Conservation (phyloP, 2,797 vertebrate species). For the Centropyge bicolor region DNA sequence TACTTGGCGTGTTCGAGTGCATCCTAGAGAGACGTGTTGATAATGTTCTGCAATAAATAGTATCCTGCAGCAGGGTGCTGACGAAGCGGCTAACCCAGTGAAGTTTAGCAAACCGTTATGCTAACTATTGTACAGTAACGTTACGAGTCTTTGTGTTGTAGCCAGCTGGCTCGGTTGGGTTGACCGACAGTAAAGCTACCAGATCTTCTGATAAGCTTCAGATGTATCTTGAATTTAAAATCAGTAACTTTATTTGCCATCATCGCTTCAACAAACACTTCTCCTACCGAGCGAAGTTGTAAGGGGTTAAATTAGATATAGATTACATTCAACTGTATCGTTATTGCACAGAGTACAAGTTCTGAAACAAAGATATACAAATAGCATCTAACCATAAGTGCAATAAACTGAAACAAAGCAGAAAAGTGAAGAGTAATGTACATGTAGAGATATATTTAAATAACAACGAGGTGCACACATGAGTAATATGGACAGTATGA, state of each 20-base stretch:
- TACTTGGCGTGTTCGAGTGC: rapidly evolving
- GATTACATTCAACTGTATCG: too few species aligned
- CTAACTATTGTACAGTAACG: slow-evolving; percentile 31
- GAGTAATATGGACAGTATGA: too few species aligned
- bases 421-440: too few species aligned
- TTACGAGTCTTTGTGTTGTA: slow-evolving; percentile 57
- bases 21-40: rapidly evolving
- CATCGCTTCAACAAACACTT: too few species aligned
- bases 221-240: neutral
- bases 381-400: too few species aligned
- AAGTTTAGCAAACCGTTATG: slow-evolving; percentile 34
- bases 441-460: too few species aligned
- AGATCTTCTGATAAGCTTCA: too few species aligned
- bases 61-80: neutral
- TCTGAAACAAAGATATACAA: too few species aligned
- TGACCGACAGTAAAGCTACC: neutral
- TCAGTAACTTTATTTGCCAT: neutral
- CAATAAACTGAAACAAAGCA: too few species aligned
- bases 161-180: slow-evolving; percentile 29
- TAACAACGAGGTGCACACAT: too few species aligned
- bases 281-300: rapidly evolving
- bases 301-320: too few species aligned
- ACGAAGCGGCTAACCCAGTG: neutral
- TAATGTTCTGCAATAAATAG: rapidly evolving
- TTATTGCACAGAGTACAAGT: too few species aligned